Percentiles rank a stretch among this genome's conserved stretches.
Conservation (phyloP, 1,140 invertebrate species). For the Littorina saxatilis region DNA sequence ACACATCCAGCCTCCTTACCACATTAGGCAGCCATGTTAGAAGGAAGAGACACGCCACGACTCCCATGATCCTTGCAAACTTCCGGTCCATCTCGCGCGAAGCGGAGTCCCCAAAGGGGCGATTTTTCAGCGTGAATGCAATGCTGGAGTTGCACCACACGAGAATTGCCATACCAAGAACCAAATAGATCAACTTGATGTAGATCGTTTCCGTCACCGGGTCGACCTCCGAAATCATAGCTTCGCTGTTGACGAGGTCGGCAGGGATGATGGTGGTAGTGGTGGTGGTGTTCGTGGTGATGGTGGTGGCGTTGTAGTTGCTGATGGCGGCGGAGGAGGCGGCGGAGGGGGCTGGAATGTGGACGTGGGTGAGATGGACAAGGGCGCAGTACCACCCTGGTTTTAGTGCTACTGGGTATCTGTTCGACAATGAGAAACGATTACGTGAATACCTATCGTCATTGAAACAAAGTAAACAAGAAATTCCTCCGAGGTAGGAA, state of each 20-base stretch:
- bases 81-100: constrained; percentile 33
- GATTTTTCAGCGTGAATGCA: constrained; percentile 26
- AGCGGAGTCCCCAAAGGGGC: constrained; percentile 19
- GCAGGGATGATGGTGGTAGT: not conserved
- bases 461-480: no score
- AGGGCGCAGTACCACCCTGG: constrained; percentile 37
- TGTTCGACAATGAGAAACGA: no score
- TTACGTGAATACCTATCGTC: no score
- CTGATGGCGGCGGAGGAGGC: not conserved
- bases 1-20: constrained; percentile 16
- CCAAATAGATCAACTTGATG: constrained; percentile 25
- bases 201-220: constrained; percentile 6
- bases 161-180: constrained; percentile 17
- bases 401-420: constrained; percentile 34
- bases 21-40: constrained; percentile 44
- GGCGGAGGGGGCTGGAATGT: not conserved
- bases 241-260: not conserved
- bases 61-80: constrained; percentile 40
- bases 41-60: constrained; percentile 33
- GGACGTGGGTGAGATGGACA: not conserved
- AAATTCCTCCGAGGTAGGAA: no score
- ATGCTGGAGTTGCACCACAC: constrained; percentile 35
- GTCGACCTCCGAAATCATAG: not conserved
- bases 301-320: not conserved
- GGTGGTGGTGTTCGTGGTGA: not conserved